These are phyloP conservation scores for Drosophila picticornis DNA, from an alignment of 2,888 invertebrate genomes.

Conservation along the genomic window DNA sequence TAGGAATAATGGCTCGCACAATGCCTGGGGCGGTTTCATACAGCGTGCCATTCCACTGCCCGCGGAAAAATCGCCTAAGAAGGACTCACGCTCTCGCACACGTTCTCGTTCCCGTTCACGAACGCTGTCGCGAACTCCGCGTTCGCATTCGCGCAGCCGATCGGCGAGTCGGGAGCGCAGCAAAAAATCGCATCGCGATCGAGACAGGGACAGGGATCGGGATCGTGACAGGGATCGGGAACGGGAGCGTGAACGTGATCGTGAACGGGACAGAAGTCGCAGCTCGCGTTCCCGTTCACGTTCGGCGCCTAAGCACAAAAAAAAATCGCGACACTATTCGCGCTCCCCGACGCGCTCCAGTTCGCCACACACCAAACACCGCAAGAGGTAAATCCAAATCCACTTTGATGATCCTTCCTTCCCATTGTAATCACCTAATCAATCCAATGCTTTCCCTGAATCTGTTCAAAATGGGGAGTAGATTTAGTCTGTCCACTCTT, in stretches of 20 bases:
- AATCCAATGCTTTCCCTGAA: background rate
- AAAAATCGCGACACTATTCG: slow-evolving; percentile 84
- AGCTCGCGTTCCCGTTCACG: slow-evolving; percentile 79
- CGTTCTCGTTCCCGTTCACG: slow-evolving; percentile 76
- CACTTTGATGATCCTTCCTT: background rate
- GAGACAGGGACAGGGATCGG: slow-evolving; percentile 41
- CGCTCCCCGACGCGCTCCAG: slow-evolving; percentile 83
- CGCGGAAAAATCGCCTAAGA: slow-evolving; percentile 79
- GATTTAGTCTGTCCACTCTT: background rate
- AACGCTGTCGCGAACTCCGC: slow-evolving; percentile 81
- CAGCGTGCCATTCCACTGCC: slow-evolving; percentile 85
- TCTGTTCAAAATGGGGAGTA: background rate
- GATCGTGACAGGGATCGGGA: slow-evolving; percentile 52
- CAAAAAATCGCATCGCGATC: slow-evolving; percentile 75
- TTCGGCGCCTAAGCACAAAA: slow-evolving; percentile 82
- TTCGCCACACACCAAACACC: slow-evolving; percentile 84
- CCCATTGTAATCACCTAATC: background rate
- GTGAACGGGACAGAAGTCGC: slow-evolving; percentile 61
- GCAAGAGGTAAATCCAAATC: slow-evolving; percentile 78
- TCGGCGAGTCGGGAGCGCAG: slow-evolving; percentile 72
- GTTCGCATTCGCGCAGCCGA: slow-evolving; percentile 74
- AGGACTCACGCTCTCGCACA: slow-evolving; percentile 82
- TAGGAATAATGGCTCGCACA: slow-evolving; percentile 87
- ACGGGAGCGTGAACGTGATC: slow-evolving; percentile 36
- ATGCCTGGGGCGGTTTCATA: slow-evolving; percentile 89